A percentile compares a stretch with the other conserved stretches of the same genome.
phyloP scores from a whole-genome alignment of 2,888 invertebrate species.

The Elmis aenea region DNA sequence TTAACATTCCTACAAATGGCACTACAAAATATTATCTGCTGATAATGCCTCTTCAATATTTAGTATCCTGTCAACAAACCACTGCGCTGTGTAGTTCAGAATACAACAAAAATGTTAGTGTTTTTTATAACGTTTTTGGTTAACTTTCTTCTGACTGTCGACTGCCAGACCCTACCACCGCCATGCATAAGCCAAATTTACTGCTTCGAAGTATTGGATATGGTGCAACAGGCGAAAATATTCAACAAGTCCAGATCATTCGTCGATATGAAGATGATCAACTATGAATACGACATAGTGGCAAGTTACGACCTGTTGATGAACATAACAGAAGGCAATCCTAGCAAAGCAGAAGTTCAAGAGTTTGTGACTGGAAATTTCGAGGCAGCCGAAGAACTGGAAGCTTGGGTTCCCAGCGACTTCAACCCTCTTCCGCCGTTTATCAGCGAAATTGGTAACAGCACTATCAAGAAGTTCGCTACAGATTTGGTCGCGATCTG shows the following conservation, averaged over 20 bases:
- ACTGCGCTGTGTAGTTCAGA: no score
- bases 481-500: slow-evolving; percentile 58
- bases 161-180: no score
- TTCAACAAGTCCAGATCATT: slow-evolving; percentile 77
- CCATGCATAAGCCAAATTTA: slow-evolving; percentile 59
- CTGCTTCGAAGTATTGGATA: slow-evolving; percentile 66
- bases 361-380: slow-evolving; percentile 57
- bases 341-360: slow-evolving; percentile 48
- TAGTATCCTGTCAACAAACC: no score
- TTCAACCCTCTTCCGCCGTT: slow-evolving; percentile 56
- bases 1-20: no score
- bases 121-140: no score
- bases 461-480: slow-evolving; percentile 56
- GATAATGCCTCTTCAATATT: no score
- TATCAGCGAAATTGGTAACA: slow-evolving; percentile 55
- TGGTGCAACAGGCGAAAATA: slow-evolving; percentile 62
- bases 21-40: no score
- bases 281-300: slow-evolving; percentile 32
- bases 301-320: slow-evolving; percentile 55
- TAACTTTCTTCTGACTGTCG: no score
- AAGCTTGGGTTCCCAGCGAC: slow-evolving; percentile 57
- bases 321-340: slow-evolving; percentile 47
- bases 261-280: slow-evolving; percentile 69
- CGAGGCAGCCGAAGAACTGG: slow-evolving; percentile 54
- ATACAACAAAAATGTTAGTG: no score